Evolutionary conservation across 2,888 invertebrate genomes (phyloP).

Genomic region (Drosophila hamatofila): DNA sequence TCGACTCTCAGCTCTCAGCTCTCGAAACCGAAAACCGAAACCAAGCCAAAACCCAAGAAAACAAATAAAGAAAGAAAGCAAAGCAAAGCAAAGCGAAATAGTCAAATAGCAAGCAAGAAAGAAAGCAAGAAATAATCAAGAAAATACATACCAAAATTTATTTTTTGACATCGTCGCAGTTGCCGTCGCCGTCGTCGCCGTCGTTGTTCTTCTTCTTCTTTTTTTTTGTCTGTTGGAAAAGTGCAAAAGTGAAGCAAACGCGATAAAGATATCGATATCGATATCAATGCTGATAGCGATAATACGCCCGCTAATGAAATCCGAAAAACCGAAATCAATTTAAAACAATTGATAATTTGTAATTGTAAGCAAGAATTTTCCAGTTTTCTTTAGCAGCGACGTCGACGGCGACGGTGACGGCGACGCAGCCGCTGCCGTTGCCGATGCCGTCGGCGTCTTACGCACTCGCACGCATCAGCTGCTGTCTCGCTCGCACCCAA

Average conservation of each 20-base stretch:
- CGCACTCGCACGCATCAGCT: slow-evolving; percentile 51
- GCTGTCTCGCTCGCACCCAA: slow-evolving; percentile 55
- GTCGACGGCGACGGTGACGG: slow-evolving; percentile 18
- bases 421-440: slow-evolving; percentile 20
- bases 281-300: slow-evolving; percentile 4
- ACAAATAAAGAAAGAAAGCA: slow-evolving; percentile 4
- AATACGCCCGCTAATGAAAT: neutral
- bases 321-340: neutral
- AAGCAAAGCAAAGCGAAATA: neutral
- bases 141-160: slow-evolving; percentile 8
- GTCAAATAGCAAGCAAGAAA: neutral
- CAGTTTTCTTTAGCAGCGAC: slow-evolving; percentile 35
- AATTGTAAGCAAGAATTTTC: slow-evolving; percentile 49
- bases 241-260: slow-evolving; percentile 27
- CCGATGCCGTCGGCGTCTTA: slow-evolving; percentile 43
- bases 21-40: slow-evolving; percentile 33
- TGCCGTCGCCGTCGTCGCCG: neutral
- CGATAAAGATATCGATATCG: slow-evolving; percentile 14
- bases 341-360: slow-evolving; percentile 24
- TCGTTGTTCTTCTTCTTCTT: neutral
- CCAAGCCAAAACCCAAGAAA: slow-evolving; percentile 7
- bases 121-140: slow-evolving; percentile 1
- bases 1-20: slow-evolving; percentile 67
- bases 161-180: slow-evolving; percentile 7
- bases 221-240: slow-evolving; percentile 36